Evolutionary conservation across 2,888 invertebrate species (phyloP), one percentile per base, ranked within the genome.

Genomic region (Polydrusus pterygomalis): DNA sequence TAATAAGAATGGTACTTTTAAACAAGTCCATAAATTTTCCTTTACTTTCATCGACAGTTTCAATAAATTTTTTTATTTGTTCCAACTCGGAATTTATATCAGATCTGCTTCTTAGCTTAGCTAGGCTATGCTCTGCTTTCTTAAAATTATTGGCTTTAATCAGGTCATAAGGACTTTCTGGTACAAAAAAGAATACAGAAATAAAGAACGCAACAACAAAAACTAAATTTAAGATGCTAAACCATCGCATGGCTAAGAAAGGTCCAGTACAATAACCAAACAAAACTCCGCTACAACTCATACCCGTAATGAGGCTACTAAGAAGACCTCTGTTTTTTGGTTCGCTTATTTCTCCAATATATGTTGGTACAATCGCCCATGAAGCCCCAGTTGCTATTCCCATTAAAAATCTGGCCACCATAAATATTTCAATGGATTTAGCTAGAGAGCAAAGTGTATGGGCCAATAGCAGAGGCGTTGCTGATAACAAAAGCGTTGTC

Each of bases 341-440:
- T 89, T 95, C 93, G 6, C 96, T 91, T 34, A 96, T 94, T 87
- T 97, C 97, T 47, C 94, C 94, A 74, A 96, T 91, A 87, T 96
- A 97, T 90, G 95, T 94, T 0, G 96, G 95, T 0, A 92, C 91
- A 0, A 93, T 91, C 0, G 93, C 91, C 87, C 92, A 94, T 17
- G 92, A 88, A 83, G 92, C 90, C 0, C 94, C 93, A 0, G 91
- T 90, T 0, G 91, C 91, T 0, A 93, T 82, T 62, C 94, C 94
- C 86, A 90, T 91, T 76, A 89, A 87, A 80, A 90, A 89, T 70
- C 89, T 89, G 65, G 91, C 92, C 10, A 86, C 89, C 87, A 90
- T 91, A 70, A 75, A 82, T 2, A 78, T 63, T 13, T 69, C 15
- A 0, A 82, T 67, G 40, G 67, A 67, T 0, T 51, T 64, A 1